Conservation (phyloP, 2,797 vertebrate species). For the Columba guinea region DNA sequence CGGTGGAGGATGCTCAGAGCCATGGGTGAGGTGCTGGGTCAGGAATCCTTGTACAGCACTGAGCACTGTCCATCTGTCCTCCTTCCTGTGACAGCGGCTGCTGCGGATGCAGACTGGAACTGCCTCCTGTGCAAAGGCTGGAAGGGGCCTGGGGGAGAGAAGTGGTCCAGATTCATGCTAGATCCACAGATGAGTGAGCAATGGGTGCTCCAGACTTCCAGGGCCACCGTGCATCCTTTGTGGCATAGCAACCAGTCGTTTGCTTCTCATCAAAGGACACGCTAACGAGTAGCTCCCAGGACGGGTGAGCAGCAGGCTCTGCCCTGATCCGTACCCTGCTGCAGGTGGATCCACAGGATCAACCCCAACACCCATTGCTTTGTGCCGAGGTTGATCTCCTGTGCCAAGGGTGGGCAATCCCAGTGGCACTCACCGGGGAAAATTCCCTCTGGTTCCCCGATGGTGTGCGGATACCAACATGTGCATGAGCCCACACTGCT, state of each 20-base stretch:
- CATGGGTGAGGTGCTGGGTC: background rate
- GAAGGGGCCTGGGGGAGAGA: background rate
- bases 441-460: background rate
- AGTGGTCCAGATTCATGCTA: too few relatives aligned
- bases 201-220: background rate
- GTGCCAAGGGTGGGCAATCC: background rate
- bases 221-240: accelerated
- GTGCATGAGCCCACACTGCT: accelerated
- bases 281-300: background rate
- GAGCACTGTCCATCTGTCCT: background rate
- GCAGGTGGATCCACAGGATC: background rate
- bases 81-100: background rate
- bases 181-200: background rate
- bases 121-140: background rate
- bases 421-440: accelerated
- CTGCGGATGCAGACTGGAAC: background rate
- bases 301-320: background rate
- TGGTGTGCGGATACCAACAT: accelerated
- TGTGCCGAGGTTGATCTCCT: accelerated
- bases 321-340: background rate
- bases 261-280: background rate
- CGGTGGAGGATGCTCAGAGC: background rate
- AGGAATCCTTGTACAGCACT: background rate
- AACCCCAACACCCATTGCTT: too few relatives aligned
- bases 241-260: accelerated